Evolutionary conservation across 2,888 invertebrate genomes (phyloP).

Genomic region (Ochlodes sylvanus): DNA sequence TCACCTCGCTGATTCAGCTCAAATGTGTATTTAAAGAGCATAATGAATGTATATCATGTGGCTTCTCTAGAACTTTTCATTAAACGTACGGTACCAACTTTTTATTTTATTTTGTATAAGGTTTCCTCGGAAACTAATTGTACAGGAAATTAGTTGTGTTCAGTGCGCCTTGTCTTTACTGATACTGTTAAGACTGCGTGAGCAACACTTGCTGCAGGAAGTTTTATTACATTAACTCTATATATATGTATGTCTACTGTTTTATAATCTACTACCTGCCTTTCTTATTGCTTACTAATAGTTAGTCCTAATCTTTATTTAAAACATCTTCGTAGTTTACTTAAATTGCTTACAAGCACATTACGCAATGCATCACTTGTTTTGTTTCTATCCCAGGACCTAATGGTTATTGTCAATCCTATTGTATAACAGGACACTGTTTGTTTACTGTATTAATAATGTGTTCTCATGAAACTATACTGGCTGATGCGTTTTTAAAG

Average conservation of each 20-base stretch:
- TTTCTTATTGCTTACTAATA: neutral
- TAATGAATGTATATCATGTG: neutral
- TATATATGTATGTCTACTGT: neutral
- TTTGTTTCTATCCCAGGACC: neutral
- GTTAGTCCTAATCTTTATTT: neutral
- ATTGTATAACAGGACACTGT: neutral
- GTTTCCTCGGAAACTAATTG: neutral
- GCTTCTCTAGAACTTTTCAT: neutral
- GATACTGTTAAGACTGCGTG: neutral
- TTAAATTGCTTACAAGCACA: no score
- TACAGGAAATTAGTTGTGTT: neutral
- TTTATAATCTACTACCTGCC: neutral
- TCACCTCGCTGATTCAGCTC: neutral
- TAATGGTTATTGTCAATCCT: neutral
- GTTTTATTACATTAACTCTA: neutral
- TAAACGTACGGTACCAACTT: no score
- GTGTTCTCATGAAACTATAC: neutral
- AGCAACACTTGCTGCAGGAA: neutral
- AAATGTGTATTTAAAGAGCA: neutral
- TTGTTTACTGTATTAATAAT: neutral
- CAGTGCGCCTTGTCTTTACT: neutral
- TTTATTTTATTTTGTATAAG: neutral
- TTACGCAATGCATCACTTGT: neutral
- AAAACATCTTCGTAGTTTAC: neutral
- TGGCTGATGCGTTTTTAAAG: neutral